Evolutionary conservation across 2,888 invertebrate genomes (phyloP), one percentile per base, ranked within the genome.

Genomic region (Cantharis rustica): DNA sequence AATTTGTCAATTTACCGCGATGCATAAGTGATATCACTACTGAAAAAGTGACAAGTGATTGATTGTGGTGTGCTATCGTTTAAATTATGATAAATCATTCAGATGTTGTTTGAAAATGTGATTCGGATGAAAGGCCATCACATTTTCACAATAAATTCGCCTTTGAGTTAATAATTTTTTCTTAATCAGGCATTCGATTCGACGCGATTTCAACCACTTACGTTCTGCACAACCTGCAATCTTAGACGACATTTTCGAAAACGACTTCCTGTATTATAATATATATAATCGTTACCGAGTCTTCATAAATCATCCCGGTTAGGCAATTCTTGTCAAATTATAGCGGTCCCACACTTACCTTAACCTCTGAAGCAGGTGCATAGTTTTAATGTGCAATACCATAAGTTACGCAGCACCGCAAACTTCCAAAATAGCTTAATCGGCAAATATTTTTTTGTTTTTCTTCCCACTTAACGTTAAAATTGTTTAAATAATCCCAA

Each of bases 11-110:
- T 66, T 66, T 66, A 20, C 20, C 3, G 64, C 23, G 64, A 66
- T 66, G 20, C 64, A 66, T 66, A 66, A 66, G 64, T 66, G 64
- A 66, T 66, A 66, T 66, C 64, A 66, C 64, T 66, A 66, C 64
- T 66, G 16, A 66, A 66, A 66, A 66, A 66, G 64, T 66, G 64
- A 66, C 64, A 66, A 66, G 64, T 66, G 64, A 66, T 66, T 66
- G 64, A 66, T 66, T 66, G 64, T 20, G 17, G n/a, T 17, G 13
- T 20, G 64, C 64, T 66, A 66, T 66, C 64, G 64, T 66, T 66
- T 66, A 66, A 66, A 66, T 17, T 66, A 66, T 66, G 64, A 66
- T 66, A 66, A 66, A 66, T 66, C 64, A 66, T 66, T 66, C 20
- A 66, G 23, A 66, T 66, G 20, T 20, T 66, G 64, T 66, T 66